These are phyloP conservation scores for Drosophila kikkawai DNA, from an alignment of 1,140 invertebrate species.

Conservation along the genomic window DNA sequence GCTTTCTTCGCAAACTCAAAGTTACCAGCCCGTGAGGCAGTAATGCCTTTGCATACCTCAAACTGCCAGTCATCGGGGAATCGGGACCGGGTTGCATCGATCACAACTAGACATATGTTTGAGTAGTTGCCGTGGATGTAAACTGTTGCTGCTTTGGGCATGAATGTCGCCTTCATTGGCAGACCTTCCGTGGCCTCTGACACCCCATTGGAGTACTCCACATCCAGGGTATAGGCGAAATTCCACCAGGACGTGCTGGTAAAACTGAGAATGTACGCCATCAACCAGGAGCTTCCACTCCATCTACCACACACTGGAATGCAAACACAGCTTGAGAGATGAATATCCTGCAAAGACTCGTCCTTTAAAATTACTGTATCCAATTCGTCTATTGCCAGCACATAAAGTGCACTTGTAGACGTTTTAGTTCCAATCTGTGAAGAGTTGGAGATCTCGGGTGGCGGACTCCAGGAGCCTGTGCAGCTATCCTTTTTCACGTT, in stretches of 20 bases:
- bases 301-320: background rate
- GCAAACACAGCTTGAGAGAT: background rate
- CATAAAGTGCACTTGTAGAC: background rate
- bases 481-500: background rate
- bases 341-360: background rate
- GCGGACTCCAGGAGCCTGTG: background rate
- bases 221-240: slow-evolving; percentile 1
- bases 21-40: background rate
- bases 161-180: slow-evolving; percentile 3
- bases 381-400: background rate
- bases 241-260: slow-evolving; percentile 3
- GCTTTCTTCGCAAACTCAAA: slow-evolving; percentile 2
- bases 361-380: background rate
- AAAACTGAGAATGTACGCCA: slow-evolving; percentile 12
- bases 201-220: slow-evolving; percentile 1
- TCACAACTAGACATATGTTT: background rate
- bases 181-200: background rate
- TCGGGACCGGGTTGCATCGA: background rate
- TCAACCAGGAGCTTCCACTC: background rate
- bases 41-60: background rate
- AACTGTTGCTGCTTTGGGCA: slow-evolving; percentile 2
- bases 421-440: background rate
- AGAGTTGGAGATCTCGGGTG: background rate
- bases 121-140: background rate
- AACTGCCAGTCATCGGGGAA: background rate